These are phyloP conservation scores for Elegia similella DNA, from an alignment of 2,888 invertebrate genomes.

Conservation along the genomic window DNA sequence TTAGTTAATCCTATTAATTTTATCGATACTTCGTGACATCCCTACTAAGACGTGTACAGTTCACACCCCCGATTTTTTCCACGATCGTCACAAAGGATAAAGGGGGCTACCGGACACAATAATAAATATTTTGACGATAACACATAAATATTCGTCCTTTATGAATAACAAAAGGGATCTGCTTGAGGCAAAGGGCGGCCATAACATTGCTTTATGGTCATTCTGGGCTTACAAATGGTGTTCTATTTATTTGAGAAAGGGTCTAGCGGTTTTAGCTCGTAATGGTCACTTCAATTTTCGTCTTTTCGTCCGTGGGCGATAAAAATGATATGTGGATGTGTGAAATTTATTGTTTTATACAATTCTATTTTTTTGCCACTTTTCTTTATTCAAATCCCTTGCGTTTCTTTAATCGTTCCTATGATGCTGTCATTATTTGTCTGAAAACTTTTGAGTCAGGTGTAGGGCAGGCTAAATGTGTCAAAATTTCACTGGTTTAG, in stretches of 20 bases:
- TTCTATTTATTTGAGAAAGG: slow-evolving; percentile 64
- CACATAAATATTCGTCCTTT: slow-evolving; percentile 78
- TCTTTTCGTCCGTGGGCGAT: slow-evolving; percentile 16
- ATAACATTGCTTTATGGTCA: slow-evolving; percentile 73
- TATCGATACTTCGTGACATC: slow-evolving; percentile 39
- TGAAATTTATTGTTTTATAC: neutral
- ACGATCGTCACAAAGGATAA: slow-evolving; percentile 66
- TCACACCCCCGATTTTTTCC: slow-evolving; percentile 75
- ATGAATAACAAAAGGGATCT: slow-evolving; percentile 76
- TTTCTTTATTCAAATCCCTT: neutral
- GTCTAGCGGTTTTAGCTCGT: slow-evolving; percentile 53
- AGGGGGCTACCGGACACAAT: slow-evolving; percentile 74
- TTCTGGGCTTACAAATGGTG: slow-evolving; percentile 70
- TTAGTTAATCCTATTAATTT: neutral
- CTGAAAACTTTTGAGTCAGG: no score
- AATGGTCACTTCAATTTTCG: slow-evolving; percentile 34
- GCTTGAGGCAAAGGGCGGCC: slow-evolving; percentile 65
- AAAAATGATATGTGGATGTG: slow-evolving; percentile 9
- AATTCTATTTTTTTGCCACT: neutral
- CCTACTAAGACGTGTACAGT: slow-evolving; percentile 45
- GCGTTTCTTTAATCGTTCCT: no score
- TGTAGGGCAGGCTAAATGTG: no score
- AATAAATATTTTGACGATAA: slow-evolving; percentile 82
- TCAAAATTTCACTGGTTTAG: no score
- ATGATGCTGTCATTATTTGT: neutral